phyloP scores from a whole-genome alignment of 2,797 vertebrate species.

The Syndactyla subalaris region DNA sequence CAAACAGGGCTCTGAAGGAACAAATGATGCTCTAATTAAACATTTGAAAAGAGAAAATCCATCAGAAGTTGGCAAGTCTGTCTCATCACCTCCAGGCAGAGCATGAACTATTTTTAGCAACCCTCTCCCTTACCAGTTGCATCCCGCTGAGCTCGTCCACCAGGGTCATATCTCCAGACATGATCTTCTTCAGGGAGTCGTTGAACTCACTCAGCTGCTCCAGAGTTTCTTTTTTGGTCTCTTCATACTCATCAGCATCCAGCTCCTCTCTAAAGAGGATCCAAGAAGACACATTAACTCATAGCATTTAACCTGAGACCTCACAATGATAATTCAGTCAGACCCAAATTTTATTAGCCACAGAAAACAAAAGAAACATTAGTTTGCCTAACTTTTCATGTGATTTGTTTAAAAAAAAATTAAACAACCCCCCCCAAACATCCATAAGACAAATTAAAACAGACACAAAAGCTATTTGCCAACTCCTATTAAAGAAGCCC shows the following conservation, averaged over 20 bases:
- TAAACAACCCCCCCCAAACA: no score
- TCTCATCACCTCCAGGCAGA: neutral
- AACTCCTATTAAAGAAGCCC: neutral
- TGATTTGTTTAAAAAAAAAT: neutral
- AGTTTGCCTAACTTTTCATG: neutral
- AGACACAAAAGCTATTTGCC: neutral
- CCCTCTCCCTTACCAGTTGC: slow-evolving; percentile 86
- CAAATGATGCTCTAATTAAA: neutral
- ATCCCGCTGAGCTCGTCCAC: slow-evolving; percentile 96
- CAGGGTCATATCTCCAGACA: slow-evolving; percentile 97
- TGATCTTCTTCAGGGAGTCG: slow-evolving; percentile 95
- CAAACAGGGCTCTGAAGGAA: neutral
- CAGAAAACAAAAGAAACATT: neutral
- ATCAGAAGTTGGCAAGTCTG: neutral
- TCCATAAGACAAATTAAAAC: neutral
- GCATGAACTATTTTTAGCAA: neutral
- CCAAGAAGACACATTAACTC: neutral
- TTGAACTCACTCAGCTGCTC: slow-evolving; percentile 96
- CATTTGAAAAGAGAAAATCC: neutral
- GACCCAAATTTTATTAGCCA: neutral
- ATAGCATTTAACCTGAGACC: neutral
- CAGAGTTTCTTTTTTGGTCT: slow-evolving; percentile 96
- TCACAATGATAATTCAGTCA: neutral
- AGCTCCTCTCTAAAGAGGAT: slow-evolving; percentile 87
- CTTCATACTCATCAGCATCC: slow-evolving; percentile 94